Base-by-base conservation (phyloP, 2,113 vertebrate species). In the Tragelaphus imberbis region DNA sequence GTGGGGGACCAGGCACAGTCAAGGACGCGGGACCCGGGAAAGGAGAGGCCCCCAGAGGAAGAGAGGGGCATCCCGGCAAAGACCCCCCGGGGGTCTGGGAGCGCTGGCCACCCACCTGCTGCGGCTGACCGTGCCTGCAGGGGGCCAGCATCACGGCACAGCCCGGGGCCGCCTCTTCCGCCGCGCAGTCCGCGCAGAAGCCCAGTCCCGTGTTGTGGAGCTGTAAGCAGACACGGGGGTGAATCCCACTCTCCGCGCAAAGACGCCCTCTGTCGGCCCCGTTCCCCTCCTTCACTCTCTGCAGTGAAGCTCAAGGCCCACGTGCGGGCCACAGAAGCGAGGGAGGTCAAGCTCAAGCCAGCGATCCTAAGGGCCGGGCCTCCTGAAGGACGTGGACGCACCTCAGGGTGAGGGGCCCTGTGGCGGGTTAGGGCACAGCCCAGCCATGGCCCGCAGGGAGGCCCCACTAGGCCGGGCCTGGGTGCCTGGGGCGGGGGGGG, bases 131-230 rank as follows among this genome's bases (percentile, higher is more conserved):
- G 93, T 99, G 99, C 36, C 97, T 99, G 98, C 99, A 99, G 3
- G 99, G 99, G 23, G 98, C 99, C 49, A 99, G 98, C 11, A 79
- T 84, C 82, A 99, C 68, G 85, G 97, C 97, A 33, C 98, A 98
- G 59, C 98, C 98, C 82, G 91, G 95, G 71, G 59, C 17, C 55
- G 84, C 95, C 87, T 88, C 97, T 77, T 98, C 98, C 56, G 95
- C 97, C 77, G 79, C 98, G 97, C 98, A 99, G 98, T 99, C 99
- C 40, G 98, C 99, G 98, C 99, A 99, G 98, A 99, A 98, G 97
- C 99, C 99, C 82, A 98, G 98, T 82, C 99, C 99, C 2, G 98
- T 98, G 95, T 99, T 99, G 98, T 99, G 99, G 97, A 99, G 99
- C 99, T 99, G 98, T 56, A 99, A 99, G 97, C 58, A 95, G 97